Evolutionary conservation across 2,888 invertebrate genomes (phyloP).

Genomic region (Perizoma flavofasciatum): DNA sequence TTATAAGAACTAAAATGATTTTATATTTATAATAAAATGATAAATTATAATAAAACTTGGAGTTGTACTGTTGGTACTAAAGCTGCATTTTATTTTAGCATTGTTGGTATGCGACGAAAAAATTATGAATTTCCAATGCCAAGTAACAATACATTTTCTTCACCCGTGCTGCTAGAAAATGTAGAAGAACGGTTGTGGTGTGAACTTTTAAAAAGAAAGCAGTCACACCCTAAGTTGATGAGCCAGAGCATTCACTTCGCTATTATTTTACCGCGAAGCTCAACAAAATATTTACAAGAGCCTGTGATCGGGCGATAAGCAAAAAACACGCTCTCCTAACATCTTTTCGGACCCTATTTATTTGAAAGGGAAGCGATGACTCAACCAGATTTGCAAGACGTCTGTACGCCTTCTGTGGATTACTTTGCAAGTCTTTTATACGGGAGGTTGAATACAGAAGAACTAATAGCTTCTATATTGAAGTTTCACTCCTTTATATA

Average conservation of each 20-base stretch:
- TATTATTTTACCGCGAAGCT: background rate
- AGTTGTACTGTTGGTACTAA: no score
- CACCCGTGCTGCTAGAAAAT: no score
- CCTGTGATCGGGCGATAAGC: slow-evolving; percentile 35
- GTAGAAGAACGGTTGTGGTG: no score
- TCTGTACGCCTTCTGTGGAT: slow-evolving; percentile 77
- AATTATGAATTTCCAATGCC: no score
- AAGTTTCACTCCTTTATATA: slow-evolving; percentile 14
- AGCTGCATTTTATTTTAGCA: no score
- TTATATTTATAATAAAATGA: no score
- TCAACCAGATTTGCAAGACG: slow-evolving; percentile 80
- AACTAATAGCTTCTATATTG: background rate
- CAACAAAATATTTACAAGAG: slow-evolving; percentile 5
- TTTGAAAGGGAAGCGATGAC: slow-evolving; percentile 81
- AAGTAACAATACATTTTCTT: no score
- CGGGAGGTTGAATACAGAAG: slow-evolving; percentile 55
- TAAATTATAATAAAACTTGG: no score
- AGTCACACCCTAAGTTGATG: no score
- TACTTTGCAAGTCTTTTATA: slow-evolving; percentile 83
- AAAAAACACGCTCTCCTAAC: slow-evolving; percentile 59
- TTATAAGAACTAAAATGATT: no score
- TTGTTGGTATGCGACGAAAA: no score
- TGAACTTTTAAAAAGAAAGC: no score
- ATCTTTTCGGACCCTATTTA: slow-evolving; percentile 74
- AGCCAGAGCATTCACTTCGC: background rate